Conservation (phyloP, 2,113 vertebrate genomes). For the Oreochromis niloticus region DNA sequence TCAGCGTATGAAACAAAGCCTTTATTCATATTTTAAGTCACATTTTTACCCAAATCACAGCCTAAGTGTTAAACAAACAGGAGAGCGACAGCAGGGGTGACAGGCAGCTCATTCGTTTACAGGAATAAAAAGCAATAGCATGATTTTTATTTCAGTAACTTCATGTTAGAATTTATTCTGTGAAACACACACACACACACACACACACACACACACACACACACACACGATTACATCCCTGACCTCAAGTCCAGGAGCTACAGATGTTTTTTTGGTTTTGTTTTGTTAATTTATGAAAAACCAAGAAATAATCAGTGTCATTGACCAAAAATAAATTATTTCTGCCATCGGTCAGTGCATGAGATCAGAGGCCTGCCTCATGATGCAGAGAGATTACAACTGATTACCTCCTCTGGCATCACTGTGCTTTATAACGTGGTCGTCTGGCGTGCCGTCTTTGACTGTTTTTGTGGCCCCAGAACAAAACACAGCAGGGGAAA, state of each 20-base stretch:
- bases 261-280: background rate
- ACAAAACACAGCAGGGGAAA: background rate
- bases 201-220: accelerated
- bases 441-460: background rate
- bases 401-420: background rate
- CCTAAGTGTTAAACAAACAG: accelerated
- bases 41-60: background rate
- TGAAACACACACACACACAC: background rate
- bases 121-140: background rate
- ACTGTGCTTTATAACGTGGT: background rate
- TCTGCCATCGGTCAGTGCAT: background rate
- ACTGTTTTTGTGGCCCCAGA: background rate
- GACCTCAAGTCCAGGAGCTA: background rate
- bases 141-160: background rate
- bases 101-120: background rate
- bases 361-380: background rate
- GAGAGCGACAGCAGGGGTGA: background rate
- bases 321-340: background rate
- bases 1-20: background rate
- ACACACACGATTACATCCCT: accelerated
- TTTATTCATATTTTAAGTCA: background rate
- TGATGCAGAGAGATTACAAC: background rate
- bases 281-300: background rate
- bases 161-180: background rate
- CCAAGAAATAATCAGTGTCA: background rate